phyloP scores from a whole-genome alignment of 2,113 vertebrate species.

The Datnioides undecimradiatus region DNA sequence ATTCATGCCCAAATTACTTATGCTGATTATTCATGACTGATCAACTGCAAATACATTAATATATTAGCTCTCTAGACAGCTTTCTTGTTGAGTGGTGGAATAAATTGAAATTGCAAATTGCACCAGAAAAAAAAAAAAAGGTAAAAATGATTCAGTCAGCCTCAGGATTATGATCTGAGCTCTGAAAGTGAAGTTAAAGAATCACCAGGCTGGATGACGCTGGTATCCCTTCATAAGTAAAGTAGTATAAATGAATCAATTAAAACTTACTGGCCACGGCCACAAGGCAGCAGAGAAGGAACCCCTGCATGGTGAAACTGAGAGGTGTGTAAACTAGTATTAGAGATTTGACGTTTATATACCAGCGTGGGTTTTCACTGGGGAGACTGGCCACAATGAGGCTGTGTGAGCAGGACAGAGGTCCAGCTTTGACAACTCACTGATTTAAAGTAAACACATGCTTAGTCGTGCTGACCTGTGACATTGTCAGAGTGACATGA shows the following conservation, averaged over 20 bases:
- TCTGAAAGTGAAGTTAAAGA: neutral
- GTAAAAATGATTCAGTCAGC: neutral
- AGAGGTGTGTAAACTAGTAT: constrained; percentile 44
- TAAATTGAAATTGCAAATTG: neutral
- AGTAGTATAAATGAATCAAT: neutral
- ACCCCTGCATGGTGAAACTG: constrained; percentile 69
- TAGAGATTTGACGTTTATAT: constrained; percentile 63
- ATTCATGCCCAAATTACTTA: neutral
- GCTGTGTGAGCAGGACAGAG: constrained; percentile 8
- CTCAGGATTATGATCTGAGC: neutral
- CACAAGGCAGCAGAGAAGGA: constrained; percentile 79
- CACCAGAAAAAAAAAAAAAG: neutral
- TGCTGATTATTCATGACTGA: neutral
- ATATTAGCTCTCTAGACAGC: neutral
- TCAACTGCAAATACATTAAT: neutral
- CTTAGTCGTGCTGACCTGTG: constrained; percentile 57
- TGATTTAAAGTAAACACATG: constrained; percentile 43
- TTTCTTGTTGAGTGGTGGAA: neutral
- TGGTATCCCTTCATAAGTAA: neutral
- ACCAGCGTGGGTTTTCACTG: constrained; percentile 6
- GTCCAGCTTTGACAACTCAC: neutral
- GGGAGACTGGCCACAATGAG: constrained; percentile 10
- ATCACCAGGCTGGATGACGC: neutral
- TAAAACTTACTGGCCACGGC: constrained; percentile 77
- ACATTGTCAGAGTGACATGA: constrained; percentile 76